Percentiles rank a stretch among this genome's conserved stretches.
phyloP scores from a whole-genome alignment of 2,888 invertebrate species.

The Watsonalla cultraria region DNA sequence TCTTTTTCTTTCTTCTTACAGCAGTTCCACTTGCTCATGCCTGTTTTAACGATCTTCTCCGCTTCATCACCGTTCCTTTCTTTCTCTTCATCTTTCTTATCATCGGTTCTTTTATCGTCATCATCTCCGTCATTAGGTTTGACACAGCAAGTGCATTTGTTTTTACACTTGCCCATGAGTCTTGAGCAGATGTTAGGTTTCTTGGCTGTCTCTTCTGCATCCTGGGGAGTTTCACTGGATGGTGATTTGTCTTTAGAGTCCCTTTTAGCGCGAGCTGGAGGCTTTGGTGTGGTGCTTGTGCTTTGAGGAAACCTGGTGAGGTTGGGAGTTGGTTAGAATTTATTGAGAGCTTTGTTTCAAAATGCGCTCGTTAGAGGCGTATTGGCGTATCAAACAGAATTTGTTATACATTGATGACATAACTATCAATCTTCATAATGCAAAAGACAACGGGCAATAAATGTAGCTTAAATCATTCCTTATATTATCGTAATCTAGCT shows the following conservation, averaged over 20 bases:
- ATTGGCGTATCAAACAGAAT: too few species aligned
- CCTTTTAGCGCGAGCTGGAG: conserved; percentile 55
- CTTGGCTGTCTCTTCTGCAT: conserved; percentile 29
- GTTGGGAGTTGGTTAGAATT: background rate
- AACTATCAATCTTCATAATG: too few species aligned
- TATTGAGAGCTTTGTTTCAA: too few species aligned
- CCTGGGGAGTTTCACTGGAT: conserved; percentile 14
- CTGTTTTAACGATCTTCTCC: conserved; percentile 21
- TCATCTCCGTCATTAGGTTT: conserved; percentile 43
- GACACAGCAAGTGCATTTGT: conserved; percentile 67
- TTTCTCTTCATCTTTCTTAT: conserved; percentile 19
- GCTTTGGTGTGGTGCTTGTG: conserved; percentile 68
- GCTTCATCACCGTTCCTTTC: conserved; percentile 14
- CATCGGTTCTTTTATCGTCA: conserved; percentile 31
- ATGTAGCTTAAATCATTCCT: too few species aligned
- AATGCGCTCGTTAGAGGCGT: too few species aligned
- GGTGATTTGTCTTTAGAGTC: conserved; percentile 40
- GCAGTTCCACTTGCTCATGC: conserved; percentile 54
- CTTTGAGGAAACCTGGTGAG: conserved; percentile 64
- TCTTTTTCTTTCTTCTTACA: conserved; percentile 62
- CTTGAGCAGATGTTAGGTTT: conserved; percentile 57
- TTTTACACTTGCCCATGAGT: conserved; percentile 61
- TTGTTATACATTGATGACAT: too few species aligned
- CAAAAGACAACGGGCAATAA: too few species aligned
- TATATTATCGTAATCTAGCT: too few species aligned